Evolutionary conservation across 1,140 invertebrate species (phyloP), one percentile per base, ranked within the genome.

Genomic region (Magallana gigas): DNA sequence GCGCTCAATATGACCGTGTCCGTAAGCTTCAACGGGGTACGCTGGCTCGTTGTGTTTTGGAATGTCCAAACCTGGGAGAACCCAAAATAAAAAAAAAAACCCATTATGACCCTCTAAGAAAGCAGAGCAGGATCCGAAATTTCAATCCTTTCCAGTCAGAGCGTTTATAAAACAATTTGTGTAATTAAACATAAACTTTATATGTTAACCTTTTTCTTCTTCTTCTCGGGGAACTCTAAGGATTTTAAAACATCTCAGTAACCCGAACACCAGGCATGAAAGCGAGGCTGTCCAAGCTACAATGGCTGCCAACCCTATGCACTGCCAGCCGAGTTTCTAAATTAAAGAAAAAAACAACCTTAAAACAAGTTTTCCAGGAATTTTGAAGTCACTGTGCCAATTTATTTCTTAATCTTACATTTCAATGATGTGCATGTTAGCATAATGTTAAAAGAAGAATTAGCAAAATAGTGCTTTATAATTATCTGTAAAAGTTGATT

Each of bases 31-130:
- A 16, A 92, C 82, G 3, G 96, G 96, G 90, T 96, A 96, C 1
- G 95, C 95, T 2, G 95, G 94, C 88, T 96, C 95, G 1, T 95
- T 95, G 89, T 96, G 95, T 89, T 95, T 96, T 11, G 94, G 92
- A 12, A 96, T 95, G 91, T 96, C 95, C 80, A 96, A 87, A 87
- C 95, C 95, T 95, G 85, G 57, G 36, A 48, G 3, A 48, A 48
- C 2, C 2, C 36, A 48, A 48, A 48, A 36, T 5, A 36, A 4
- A 18, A 64, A 4, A 18, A 64, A 18, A 64, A 23, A 23, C 23
- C 62, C 5, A 64, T 0, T 2, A 3, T 14, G 18, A 64, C 1
- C 2, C 36, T 48, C 36, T 2, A 64, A 16, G 0, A 64, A 23
- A 23, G 23, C 23, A 23, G 23, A 23, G 1, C 4, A 5, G 14